Percentiles rank a stretch among this genome's conserved stretches.
phyloP scores from a whole-genome alignment of 2,888 invertebrate genomes.

The Stictocephala bisonia region DNA sequence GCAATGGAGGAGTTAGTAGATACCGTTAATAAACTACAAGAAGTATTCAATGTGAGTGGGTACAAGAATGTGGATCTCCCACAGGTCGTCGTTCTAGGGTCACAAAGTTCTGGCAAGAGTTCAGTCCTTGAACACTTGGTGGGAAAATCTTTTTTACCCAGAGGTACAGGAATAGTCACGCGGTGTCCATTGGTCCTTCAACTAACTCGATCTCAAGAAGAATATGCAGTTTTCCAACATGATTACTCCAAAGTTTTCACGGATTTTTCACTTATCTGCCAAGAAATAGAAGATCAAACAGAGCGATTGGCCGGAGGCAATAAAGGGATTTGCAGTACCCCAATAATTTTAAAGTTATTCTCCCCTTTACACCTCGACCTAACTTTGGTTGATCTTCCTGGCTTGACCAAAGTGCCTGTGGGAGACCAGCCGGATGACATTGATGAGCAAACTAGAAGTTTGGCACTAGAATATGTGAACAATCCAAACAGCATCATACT shows the following conservation, averaged over 20 bases:
- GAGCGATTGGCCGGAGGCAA: conserved; percentile 70
- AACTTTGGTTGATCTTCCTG: conserved; percentile 74
- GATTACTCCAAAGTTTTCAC: conserved; percentile 69
- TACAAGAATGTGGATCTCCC: conserved; percentile 71
- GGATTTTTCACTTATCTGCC: conserved; percentile 70
- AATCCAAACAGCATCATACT: conserved; percentile 73
- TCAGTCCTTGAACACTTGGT: conserved; percentile 74
- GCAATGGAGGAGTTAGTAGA: conserved; percentile 66
- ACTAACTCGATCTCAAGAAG: conserved; percentile 68
- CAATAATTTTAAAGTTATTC: conserved; percentile 71
- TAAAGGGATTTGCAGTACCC: conserved; percentile 69
- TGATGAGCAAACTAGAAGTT: conserved; percentile 69
- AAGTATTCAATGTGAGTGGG: conserved; percentile 73
- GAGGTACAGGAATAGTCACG: conserved; percentile 74
- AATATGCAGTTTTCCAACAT: conserved; percentile 73
- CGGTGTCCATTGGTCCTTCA: conserved; percentile 74
- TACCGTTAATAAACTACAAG: conserved; percentile 74
- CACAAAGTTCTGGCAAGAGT: conserved; percentile 74
- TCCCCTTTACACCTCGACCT: conserved; percentile 69
- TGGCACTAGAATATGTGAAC: conserved; percentile 68
- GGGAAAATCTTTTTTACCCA: conserved; percentile 72
- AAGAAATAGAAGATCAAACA: conserved; percentile 72
- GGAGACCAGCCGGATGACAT: conserved; percentile 75
- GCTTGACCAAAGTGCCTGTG: conserved; percentile 72
- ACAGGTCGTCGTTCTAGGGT: conserved; percentile 74